phyloP scores from a whole-genome alignment of 1,140 invertebrate genomes.

The Agraylea sexmaculata region DNA sequence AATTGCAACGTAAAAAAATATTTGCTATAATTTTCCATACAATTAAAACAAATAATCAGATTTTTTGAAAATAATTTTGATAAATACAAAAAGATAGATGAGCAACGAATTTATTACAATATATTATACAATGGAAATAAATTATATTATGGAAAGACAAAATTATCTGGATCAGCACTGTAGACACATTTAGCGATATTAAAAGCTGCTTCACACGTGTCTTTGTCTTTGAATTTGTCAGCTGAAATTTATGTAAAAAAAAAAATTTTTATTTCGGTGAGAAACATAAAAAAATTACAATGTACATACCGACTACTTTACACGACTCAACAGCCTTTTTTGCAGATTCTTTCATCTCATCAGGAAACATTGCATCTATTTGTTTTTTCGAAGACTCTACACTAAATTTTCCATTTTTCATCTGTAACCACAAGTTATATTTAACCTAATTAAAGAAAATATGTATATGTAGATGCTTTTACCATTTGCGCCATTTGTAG shows the following conservation, averaged over 20 bases:
- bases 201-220: constrained; percentile 35
- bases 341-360: constrained; percentile 33
- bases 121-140: too few relatives aligned
- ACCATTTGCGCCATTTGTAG: constrained; percentile 42
- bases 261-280: too few relatives aligned
- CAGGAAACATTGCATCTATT: constrained; percentile 35
- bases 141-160: constrained; percentile 31
- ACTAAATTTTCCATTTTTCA: constrained; percentile 39
- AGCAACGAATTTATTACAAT: too few relatives aligned
- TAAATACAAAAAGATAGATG: too few relatives aligned
- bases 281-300: neutral
- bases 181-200: constrained; percentile 34
- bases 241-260: constrained; percentile 34
- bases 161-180: constrained; percentile 30
- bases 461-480: too few relatives aligned
- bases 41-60: too few relatives aligned
- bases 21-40: too few relatives aligned
- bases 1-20: too few relatives aligned
- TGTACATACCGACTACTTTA: constrained; percentile 33
- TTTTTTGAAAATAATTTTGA: too few relatives aligned
- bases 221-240: constrained; percentile 36
- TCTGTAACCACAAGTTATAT: constrained; percentile 23
- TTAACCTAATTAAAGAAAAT: neutral
- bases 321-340: constrained; percentile 33
- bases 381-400: constrained; percentile 36